Percentiles rank a stretch among this genome's conserved stretches.
phyloP scores from a whole-genome alignment of 2,113 vertebrate species.

The Hystrix cristata region DNA sequence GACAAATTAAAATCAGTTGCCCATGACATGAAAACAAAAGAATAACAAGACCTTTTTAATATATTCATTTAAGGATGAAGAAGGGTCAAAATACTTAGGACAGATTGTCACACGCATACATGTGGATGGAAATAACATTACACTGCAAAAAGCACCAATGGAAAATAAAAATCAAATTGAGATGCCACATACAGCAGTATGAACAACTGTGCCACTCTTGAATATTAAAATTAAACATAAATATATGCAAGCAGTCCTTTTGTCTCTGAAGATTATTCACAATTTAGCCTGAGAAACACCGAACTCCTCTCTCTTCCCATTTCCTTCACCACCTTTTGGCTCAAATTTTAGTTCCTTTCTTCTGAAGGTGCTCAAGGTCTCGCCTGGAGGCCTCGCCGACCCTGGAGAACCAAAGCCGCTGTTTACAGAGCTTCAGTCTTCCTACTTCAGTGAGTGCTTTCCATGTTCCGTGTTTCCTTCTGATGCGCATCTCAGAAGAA shows the following conservation, averaged over 20 bases:
- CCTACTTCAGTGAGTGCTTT: slow-evolving; percentile 52
- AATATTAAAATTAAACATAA: slow-evolving; percentile 29
- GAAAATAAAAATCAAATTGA: slow-evolving; percentile 56
- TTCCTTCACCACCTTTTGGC: neutral
- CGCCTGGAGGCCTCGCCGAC: neutral
- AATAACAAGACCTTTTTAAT: slow-evolving; percentile 36
- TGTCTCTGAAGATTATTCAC: neutral
- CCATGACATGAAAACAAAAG: neutral
- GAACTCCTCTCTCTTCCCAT: neutral
- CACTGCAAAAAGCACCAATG: slow-evolving; percentile 14
- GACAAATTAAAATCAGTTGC: slow-evolving; percentile 66
- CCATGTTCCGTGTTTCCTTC: neutral
- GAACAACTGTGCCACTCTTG: neutral
- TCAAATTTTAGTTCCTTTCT: slow-evolving; percentile 38
- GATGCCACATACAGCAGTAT: neutral
- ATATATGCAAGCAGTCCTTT: neutral
- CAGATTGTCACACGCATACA: neutral
- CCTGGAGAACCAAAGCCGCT: slow-evolving; percentile 38
- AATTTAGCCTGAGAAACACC: neutral
- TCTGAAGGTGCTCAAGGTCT: slow-evolving; percentile 30
- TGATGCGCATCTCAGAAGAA: slow-evolving; percentile 3
- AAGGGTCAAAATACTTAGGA: slow-evolving; percentile 22
- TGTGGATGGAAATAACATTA: neutral
- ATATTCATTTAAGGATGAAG: slow-evolving; percentile 50
- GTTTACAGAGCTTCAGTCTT: neutral